Conservation (phyloP, 2,797 vertebrate species). For the Octomys mimax region DNA sequence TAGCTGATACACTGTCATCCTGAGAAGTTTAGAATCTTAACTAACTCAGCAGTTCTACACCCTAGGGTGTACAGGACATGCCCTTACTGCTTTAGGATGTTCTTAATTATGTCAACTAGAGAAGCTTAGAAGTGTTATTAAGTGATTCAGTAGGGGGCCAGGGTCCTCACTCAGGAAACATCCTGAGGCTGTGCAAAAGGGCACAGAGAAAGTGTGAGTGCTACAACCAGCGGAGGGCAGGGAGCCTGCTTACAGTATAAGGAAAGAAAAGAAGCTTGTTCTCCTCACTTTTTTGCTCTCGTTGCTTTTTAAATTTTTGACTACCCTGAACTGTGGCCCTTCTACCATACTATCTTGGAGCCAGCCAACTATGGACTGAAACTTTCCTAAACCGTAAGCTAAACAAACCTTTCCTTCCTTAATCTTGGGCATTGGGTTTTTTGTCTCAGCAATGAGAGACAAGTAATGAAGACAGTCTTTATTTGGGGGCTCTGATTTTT, state of each 20-base stretch:
- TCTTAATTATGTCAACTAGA: not conserved
- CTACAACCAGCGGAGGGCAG: not conserved
- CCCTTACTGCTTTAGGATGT: not conserved
- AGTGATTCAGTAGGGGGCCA: not conserved
- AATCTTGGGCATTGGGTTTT: not conserved
- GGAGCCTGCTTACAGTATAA: not conserved
- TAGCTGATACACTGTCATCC: not conserved
- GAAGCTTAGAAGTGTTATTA: not conserved
- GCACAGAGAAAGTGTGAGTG: not conserved
- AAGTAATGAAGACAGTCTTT: not conserved
- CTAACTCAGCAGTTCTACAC: not conserved
- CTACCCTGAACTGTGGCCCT: not conserved
- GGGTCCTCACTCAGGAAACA: not conserved
- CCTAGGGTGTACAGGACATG: not conserved
- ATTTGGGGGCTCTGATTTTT: not conserved
- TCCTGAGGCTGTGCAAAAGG: not conserved
- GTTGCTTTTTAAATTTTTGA: not conserved
- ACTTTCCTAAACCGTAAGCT: not conserved
- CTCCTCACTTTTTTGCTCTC: not conserved
- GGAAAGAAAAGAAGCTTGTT: not conserved
- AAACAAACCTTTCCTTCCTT: not conserved
- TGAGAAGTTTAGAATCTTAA: not conserved
- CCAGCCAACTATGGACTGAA: not conserved
- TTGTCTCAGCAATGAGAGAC: not conserved
- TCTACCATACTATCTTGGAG: not conserved